These are phyloP conservation scores for Epizoanthus scotinus DNA, from an alignment of 92 coral and sea anemone species.

Conservation along the genomic window DNA sequence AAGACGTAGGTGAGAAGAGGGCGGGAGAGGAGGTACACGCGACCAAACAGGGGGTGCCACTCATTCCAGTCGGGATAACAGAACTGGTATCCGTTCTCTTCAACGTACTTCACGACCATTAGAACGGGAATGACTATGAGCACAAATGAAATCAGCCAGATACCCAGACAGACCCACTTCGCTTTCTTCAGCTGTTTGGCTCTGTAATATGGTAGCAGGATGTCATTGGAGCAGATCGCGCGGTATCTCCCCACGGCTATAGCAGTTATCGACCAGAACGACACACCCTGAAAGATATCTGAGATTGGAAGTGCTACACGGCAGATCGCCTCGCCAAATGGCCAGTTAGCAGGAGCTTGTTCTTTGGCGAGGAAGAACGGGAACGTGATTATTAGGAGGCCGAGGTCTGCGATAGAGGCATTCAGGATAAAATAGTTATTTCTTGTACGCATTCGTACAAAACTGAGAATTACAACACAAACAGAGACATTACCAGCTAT, in stretches of 20 bases:
- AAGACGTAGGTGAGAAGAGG: slow-evolving; percentile 21
- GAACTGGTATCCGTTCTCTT: neutral
- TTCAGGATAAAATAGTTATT: slow-evolving; percentile 52
- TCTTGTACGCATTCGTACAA: slow-evolving; percentile 44
- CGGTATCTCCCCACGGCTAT: slow-evolving; percentile 51
- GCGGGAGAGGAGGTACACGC: slow-evolving; percentile 7
- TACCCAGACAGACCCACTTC: slow-evolving; percentile 14
- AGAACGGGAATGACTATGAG: slow-evolving; percentile 10
- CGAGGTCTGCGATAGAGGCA: slow-evolving; percentile 52
- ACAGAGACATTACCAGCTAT: slow-evolving; percentile 47
- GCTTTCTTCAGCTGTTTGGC: slow-evolving; percentile 27
- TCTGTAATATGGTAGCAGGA: slow-evolving; percentile 19
- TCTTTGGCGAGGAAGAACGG: slow-evolving; percentile 39
- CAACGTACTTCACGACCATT: neutral
- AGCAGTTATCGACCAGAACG: slow-evolving; percentile 53
- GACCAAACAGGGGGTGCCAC: neutral
- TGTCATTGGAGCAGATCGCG: slow-evolving; percentile 31
- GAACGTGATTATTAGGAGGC: slow-evolving; percentile 43
- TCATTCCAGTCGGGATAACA: neutral
- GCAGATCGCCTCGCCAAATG: slow-evolving; percentile 50
- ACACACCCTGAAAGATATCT: slow-evolving; percentile 56
- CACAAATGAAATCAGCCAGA: slow-evolving; percentile 17
- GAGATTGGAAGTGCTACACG: slow-evolving; percentile 44
- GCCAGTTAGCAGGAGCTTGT: slow-evolving; percentile 42
- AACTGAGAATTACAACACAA: slow-evolving; percentile 42